Conservation (phyloP, 2,797 vertebrate species). For the Nasua narica region DNA sequence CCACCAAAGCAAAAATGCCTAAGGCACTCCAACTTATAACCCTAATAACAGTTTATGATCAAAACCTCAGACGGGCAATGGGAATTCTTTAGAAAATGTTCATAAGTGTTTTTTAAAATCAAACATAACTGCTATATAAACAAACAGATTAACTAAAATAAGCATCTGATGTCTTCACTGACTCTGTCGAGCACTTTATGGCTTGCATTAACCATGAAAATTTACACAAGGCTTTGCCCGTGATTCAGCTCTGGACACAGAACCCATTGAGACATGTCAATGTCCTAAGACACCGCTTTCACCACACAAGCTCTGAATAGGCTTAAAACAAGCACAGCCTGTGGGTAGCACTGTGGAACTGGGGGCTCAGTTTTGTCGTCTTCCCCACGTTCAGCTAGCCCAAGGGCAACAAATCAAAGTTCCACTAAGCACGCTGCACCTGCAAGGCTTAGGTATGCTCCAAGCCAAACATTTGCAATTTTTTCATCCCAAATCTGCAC, state of each 20-base stretch:
- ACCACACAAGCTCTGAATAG: constrained; percentile 49
- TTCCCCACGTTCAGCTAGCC: constrained; percentile 32
- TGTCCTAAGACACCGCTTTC: constrained; percentile 67
- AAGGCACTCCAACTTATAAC: neutral
- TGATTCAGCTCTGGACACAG: constrained; percentile 64
- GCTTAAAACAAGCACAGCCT: constrained; percentile 59
- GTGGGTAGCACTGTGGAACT: constrained; percentile 9
- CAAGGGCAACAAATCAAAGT: constrained; percentile 37
- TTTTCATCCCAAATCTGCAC: constrained; percentile 54
- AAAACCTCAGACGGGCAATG: constrained; percentile 4
- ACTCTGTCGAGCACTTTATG: constrained; percentile 12
- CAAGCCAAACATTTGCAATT: constrained; percentile 74
- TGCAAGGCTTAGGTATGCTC: constrained; percentile 54
- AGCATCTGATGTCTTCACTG: constrained; percentile 28
- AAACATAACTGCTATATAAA: constrained; percentile 33
- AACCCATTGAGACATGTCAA: constrained; percentile 39
- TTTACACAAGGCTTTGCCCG: constrained; percentile 42
- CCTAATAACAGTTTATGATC: constrained; percentile 36
- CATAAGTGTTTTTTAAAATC: constrained; percentile 28
- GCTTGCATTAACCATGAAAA: constrained; percentile 56
- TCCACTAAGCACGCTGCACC: constrained; percentile 59
- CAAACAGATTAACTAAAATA: constrained; percentile 3
- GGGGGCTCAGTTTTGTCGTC: constrained; percentile 39
- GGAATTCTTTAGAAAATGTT: constrained; percentile 42
- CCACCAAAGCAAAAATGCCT: constrained; percentile 22